Conservation (phyloP, 2,797 vertebrate species). For the Myripristis jacobus region DNA sequence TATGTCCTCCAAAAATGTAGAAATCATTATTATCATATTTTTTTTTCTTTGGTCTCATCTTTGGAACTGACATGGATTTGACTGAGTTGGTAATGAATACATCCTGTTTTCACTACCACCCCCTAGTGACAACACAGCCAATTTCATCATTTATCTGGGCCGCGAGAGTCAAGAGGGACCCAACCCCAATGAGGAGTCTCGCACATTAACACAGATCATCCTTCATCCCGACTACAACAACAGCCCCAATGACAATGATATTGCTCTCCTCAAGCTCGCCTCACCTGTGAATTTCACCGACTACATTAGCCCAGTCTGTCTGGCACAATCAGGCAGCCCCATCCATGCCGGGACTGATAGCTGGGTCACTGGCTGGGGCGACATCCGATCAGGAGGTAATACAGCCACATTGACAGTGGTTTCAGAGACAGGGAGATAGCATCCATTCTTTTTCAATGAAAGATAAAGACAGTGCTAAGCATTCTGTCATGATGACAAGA, state of each 20-base stretch:
- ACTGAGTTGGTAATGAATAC: neutral
- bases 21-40: no score
- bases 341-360: conserved; percentile 24
- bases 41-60: no score
- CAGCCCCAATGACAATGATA: accelerated
- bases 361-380: conserved; percentile 77
- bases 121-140: accelerated
- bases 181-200: conserved; percentile 38
- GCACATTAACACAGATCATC: neutral
- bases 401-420: neutral
- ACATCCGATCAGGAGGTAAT: conserved; percentile 18
- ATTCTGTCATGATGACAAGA: no score
- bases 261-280: conserved; percentile 64
- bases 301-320: conserved; percentile 61
- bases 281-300: conserved; percentile 46
- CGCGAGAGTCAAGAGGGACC: neutral
- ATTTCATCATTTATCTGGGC: conserved; percentile 36
- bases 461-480: no score
- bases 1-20: no score
- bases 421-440: neutral
- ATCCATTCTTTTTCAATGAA: no score
- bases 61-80: no score
- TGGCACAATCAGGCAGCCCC: conserved; percentile 54
- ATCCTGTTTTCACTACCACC: neutral
- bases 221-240: neutral